phyloP scores from a whole-genome alignment of 2,113 vertebrate species.

The Progne subis region DNA sequence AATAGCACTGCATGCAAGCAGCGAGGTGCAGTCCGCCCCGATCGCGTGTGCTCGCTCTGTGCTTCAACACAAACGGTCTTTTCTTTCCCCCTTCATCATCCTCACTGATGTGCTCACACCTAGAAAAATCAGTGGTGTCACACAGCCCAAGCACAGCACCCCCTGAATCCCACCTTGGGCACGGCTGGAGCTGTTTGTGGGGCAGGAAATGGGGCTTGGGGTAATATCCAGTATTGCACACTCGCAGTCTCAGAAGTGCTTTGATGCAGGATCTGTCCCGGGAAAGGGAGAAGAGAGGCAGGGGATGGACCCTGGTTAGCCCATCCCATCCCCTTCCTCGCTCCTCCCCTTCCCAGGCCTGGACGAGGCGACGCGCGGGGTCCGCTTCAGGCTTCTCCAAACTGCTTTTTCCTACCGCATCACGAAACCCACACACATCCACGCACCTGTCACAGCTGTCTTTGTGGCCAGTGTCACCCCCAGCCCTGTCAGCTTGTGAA shows the following conservation, averaged over 20 bases:
- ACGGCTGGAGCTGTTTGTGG: background rate
- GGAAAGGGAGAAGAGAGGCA: background rate
- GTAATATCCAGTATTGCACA: fast-evolving
- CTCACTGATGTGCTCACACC: background rate
- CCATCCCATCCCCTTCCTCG: background rate
- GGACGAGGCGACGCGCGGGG: background rate
- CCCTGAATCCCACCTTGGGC: background rate
- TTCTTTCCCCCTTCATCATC: background rate
- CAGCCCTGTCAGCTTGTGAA: background rate
- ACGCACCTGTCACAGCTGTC: background rate
- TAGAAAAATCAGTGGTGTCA: background rate
- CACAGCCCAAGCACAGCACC: background rate
- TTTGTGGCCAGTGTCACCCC: background rate
- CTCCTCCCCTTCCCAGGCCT: background rate
- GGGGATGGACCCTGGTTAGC: background rate
- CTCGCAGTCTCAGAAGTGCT: fast-evolving
- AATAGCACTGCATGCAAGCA: background rate
- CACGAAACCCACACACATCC: background rate
- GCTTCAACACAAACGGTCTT: background rate
- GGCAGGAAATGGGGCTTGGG: background rate
- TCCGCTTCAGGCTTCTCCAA: background rate
- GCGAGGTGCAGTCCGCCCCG: fast-evolving
- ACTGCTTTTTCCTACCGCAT: background rate
- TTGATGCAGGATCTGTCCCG: background rate
- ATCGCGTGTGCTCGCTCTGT: fast-evolving